Conservation (phyloP, 2,113 vertebrate genomes). For the Mus pahari region DNA sequence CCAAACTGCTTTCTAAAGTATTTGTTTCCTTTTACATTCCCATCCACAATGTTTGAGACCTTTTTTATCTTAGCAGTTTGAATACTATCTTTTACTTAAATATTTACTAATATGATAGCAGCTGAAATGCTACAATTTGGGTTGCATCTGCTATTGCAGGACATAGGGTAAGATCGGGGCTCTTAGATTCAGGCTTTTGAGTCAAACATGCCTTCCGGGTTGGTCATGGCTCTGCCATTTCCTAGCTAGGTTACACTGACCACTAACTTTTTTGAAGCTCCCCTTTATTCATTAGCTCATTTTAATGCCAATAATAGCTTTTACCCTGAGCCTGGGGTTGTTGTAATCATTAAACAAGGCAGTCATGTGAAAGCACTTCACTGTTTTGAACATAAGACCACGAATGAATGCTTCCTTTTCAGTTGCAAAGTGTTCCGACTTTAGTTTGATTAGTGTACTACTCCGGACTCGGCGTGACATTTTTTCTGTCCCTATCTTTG, state of each 20-base stretch:
- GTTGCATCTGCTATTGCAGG: background rate
- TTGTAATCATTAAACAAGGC: constrained; percentile 46
- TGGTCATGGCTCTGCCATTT: constrained; percentile 12
- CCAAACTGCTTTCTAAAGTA: constrained; percentile 39
- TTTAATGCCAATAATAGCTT: background rate
- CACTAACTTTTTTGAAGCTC: constrained; percentile 39
- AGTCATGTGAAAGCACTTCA: constrained; percentile 33
- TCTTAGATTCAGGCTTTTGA: constrained; percentile 14
- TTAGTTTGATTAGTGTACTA: constrained; percentile 27
- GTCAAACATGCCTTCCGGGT: constrained; percentile 7
- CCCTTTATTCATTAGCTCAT: background rate
- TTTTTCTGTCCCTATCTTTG: background rate
- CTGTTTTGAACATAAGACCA: background rate
- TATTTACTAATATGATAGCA: constrained; percentile 61
- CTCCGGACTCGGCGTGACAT: background rate
- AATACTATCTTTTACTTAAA: constrained; percentile 61
- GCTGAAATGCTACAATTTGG: constrained; percentile 44
- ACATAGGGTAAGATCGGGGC: background rate
- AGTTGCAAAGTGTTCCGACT: background rate
- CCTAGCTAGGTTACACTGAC: background rate
- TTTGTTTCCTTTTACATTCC: constrained; percentile 59
- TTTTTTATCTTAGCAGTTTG: constrained; percentile 57
- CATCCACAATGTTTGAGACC: background rate
- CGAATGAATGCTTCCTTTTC: constrained; percentile 21
- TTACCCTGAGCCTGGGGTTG: background rate